phyloP scores from a whole-genome alignment of 2,797 vertebrate species.

The Enteromius unitaeniatus region DNA sequence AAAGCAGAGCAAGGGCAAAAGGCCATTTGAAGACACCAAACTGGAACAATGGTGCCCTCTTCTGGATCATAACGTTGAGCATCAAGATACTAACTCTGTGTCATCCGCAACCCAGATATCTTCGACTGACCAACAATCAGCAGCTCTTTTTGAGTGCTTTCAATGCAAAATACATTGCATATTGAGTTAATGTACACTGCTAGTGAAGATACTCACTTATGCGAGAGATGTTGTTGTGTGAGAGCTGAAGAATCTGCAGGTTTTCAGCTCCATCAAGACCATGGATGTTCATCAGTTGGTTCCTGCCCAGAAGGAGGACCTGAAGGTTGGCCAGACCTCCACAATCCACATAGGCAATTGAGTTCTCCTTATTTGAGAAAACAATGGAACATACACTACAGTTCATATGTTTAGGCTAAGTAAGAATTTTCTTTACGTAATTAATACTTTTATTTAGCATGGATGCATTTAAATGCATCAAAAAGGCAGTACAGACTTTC shows the following conservation, averaged over 20 bases:
- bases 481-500: not conserved
- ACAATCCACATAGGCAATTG: conserved; percentile 85
- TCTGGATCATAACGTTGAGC: conserved; percentile 57
- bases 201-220: conserved; percentile 82
- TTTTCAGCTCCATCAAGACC: conserved; percentile 85
- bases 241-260: conserved; percentile 86
- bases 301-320: conserved; percentile 84
- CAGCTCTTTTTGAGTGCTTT: not conserved
- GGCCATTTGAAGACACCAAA: not conserved
- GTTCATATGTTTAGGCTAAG: not conserved
- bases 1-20: not conserved
- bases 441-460: not conserved
- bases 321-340: conserved; percentile 82
- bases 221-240: conserved; percentile 88
- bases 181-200: not conserved
- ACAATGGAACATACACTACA: not conserved
- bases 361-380: conserved; percentile 83
- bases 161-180: not conserved
- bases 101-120: not conserved
- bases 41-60: conserved; percentile 70
- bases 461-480: not conserved
- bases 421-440: not conserved
- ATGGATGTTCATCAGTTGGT: conserved; percentile 86
- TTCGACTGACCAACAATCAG: not conserved
- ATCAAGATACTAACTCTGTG: not conserved